A percentile compares a stretch with the other conserved stretches of the same genome.
Evolutionary conservation across 2,888 invertebrate species (phyloP).

Genomic region (Scaeva pyrastri): DNA sequence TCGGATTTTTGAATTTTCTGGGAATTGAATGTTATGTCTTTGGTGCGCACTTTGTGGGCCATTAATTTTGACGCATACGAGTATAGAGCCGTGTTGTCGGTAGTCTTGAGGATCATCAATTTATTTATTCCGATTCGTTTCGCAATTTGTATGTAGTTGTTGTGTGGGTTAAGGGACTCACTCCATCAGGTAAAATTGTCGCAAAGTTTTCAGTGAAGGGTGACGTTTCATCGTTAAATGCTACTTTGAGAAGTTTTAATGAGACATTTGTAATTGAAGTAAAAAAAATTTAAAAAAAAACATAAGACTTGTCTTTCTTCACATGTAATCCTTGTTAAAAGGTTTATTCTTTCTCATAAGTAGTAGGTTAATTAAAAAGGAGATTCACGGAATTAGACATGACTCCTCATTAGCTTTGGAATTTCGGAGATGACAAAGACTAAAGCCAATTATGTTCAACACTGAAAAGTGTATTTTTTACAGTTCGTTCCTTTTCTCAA

Average conservation of each 20-base stretch:
- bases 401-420: too few relatives aligned
- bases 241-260: slow-evolving; percentile 13
- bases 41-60: slow-evolving; percentile 54
- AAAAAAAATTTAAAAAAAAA: too few relatives aligned
- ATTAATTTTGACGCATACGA: slow-evolving; percentile 59
- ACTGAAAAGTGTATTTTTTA: too few relatives aligned
- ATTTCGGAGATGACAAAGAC: too few relatives aligned
- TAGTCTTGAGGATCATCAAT: slow-evolving; percentile 43
- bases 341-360: too few relatives aligned
- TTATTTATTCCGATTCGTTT: slow-evolving; percentile 54
- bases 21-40: slow-evolving; percentile 36
- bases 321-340: too few relatives aligned
- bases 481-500: too few relatives aligned
- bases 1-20: slow-evolving; percentile 41
- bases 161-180: slow-evolving; percentile 28
- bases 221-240: slow-evolving; percentile 58
- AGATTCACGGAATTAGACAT: too few relatives aligned
- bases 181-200: slow-evolving; percentile 58
- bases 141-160: slow-evolving; percentile 43
- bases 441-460: too few relatives aligned
- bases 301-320: too few relatives aligned
- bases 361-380: too few relatives aligned
- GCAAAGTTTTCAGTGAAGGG: slow-evolving; percentile 45
- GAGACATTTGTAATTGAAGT: neutral
- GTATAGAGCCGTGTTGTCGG: slow-evolving; percentile 5